Conservation (phyloP, 2,888 invertebrate species). For the Orthosia gracilis region DNA sequence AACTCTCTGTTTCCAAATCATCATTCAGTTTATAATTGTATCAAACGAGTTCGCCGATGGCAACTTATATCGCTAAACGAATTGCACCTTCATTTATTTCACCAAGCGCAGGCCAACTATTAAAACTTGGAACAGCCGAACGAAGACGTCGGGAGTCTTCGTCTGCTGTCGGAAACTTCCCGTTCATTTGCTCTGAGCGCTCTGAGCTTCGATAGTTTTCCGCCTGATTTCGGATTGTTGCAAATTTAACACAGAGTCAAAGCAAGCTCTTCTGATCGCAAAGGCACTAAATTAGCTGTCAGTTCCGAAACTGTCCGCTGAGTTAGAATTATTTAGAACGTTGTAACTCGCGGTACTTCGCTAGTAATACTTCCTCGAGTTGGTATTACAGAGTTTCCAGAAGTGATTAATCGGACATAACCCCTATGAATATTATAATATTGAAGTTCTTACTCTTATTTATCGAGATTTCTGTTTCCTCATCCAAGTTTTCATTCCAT, state of each 20-base stretch:
- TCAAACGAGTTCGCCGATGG: constrained; percentile 35
- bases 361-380: constrained; percentile 43
- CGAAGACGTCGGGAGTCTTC: constrained; percentile 76
- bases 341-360: constrained; percentile 51
- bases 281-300: constrained; percentile 82
- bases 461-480: neutral
- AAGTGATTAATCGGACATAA: constrained; percentile 26
- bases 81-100: constrained; percentile 62
- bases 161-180: constrained; percentile 79
- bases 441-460: neutral
- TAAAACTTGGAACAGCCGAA: constrained; percentile 65
- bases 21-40: constrained; percentile 49
- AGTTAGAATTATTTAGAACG: constrained; percentile 66
- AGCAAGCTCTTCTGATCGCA: constrained; percentile 80
- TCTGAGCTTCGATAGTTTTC: constrained; percentile 82
- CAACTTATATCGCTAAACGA: constrained; percentile 49
- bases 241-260: constrained; percentile 84
- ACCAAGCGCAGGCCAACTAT: constrained; percentile 64
- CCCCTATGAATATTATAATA: constrained; percentile 21
- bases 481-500: neutral
- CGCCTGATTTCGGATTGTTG: constrained; percentile 86
- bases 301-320: constrained; percentile 69
- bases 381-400: constrained; percentile 37
- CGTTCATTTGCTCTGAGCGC: constrained; percentile 79
- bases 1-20: constrained; percentile 9